Base-by-base conservation (phyloP, 2,888 invertebrate species). In the Sclerodermus sp. region DNA sequence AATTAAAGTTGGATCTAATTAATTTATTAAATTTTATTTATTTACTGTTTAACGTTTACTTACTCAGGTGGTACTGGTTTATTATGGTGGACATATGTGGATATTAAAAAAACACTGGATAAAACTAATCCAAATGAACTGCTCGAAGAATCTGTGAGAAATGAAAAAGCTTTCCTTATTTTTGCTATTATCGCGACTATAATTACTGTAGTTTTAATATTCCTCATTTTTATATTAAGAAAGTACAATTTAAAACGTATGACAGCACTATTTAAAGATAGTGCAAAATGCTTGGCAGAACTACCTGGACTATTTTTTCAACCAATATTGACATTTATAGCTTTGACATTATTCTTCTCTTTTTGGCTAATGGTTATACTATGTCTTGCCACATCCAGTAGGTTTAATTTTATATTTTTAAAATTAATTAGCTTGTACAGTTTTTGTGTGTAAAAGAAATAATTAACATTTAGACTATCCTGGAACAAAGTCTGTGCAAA, bases 311-410 rank as follows among this genome's bases (percentile, higher is more conserved):
- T 96, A 40, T 87, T 95, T 70, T 80, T 93, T 37, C 95, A 95
- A 70, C 93, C 93, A 0, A 76, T 92, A 12, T 78, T 92, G 69
- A 96, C 96, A 1, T 93, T 94, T 75, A 65, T 89, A 54, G 84
- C 89, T 51, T 82, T 96, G 1, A 78, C 89, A 16, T 70, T 87
- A 44, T 94, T 96, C 77, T 87, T 94, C 64, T 80, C 87, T 53
- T 92, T 91, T 80, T 96, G 96, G 95, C 83, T 93, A 12, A 80
- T 86, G 51, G 89, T 96, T 46, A 86, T 95, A 73, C 88, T 94
- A 18, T 90, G 88, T 73, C 81, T 93, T 48, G 89, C 90, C n/a
- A 93, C 93, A 23, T 89, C 93, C 9, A 91, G 91, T 82, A 85
- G 87, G 79, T 85, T 84, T 1, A 37, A 37, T 42, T 17, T 17